phyloP scores from a whole-genome alignment of 2,888 invertebrate species.

The Trilocha varians region DNA sequence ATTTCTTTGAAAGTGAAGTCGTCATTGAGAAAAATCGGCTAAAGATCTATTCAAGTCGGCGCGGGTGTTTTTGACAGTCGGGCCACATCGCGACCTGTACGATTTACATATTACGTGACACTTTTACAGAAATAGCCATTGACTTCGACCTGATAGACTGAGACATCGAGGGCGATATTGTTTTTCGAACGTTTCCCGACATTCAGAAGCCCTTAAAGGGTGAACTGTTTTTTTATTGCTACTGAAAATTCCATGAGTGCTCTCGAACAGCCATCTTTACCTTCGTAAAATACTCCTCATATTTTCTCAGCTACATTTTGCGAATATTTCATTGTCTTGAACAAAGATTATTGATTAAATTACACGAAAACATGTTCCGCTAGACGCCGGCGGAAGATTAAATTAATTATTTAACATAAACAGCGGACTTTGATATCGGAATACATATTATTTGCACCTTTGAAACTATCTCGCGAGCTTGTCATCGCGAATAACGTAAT shows the following conservation, averaged over 20 bases:
- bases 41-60: slow-evolving; percentile 46
- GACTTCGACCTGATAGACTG: slow-evolving; percentile 63
- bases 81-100: slow-evolving; percentile 67
- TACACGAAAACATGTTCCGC: slow-evolving; percentile 44
- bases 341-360: slow-evolving; percentile 53
- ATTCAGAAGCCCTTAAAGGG: slow-evolving; percentile 39
- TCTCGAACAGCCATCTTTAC: slow-evolving; percentile 25
- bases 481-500: slow-evolving; percentile 34
- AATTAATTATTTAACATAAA: slow-evolving; percentile 58
- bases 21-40: slow-evolving; percentile 55
- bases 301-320: slow-evolving; percentile 20
- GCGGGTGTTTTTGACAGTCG: slow-evolving; percentile 64
- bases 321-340: slow-evolving; percentile 33
- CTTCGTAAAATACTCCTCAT: slow-evolving; percentile 21
- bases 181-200: slow-evolving; percentile 51
- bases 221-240: slow-evolving; percentile 53
- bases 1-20: slow-evolving; percentile 45
- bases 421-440: slow-evolving; percentile 39
- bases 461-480: slow-evolving; percentile 27
- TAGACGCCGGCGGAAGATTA: slow-evolving; percentile 42
- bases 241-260: slow-evolving; percentile 52
- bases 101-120: slow-evolving; percentile 73
- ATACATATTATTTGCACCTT: slow-evolving; percentile 38
- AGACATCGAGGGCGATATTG: slow-evolving; percentile 64
- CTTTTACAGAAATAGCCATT: slow-evolving; percentile 63